phyloP scores from a whole-genome alignment of 2,797 vertebrate species.

The Benthosema pterotum region DNA sequence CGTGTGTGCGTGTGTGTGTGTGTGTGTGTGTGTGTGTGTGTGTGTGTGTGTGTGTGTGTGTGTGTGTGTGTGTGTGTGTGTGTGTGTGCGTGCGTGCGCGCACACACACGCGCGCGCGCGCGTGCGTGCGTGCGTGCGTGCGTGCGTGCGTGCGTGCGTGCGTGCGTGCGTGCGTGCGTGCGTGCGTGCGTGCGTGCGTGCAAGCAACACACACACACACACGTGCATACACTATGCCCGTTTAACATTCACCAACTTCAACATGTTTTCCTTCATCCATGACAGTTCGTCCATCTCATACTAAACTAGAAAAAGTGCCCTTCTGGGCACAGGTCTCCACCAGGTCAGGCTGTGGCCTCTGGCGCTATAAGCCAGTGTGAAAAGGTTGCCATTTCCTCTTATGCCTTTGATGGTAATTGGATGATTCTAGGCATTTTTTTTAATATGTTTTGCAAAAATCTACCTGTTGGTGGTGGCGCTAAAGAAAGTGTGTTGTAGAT shows the following conservation, averaged over 20 bases:
- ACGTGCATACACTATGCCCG: not conserved
- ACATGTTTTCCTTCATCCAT: not conserved
- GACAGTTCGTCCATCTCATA: not conserved
- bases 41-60: conserved; percentile 7
- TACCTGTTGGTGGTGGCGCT: no score
- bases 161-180: not conserved
- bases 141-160: conserved; percentile 11
- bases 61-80: conserved; percentile 11
- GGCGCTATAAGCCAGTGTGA: no score
- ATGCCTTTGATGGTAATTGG: no score
- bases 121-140: not conserved
- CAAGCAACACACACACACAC: no score
- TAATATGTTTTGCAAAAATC: no score
- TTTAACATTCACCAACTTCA: not conserved
- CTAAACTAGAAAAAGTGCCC: no score
- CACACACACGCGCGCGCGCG: conserved; percentile 16
- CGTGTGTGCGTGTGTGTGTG: conserved; percentile 8
- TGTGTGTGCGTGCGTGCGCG: conserved; percentile 15
- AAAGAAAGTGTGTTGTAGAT: no score
- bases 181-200: conserved; percentile 6
- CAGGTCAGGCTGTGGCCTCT: no score
- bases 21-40: conserved; percentile 29
- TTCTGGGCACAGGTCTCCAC: no score
- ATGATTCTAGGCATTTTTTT: no score
- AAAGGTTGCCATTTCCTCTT: no score